Evolutionary conservation across 2,797 vertebrate species (phyloP).

Genomic region (Siniperca obscura): DNA sequence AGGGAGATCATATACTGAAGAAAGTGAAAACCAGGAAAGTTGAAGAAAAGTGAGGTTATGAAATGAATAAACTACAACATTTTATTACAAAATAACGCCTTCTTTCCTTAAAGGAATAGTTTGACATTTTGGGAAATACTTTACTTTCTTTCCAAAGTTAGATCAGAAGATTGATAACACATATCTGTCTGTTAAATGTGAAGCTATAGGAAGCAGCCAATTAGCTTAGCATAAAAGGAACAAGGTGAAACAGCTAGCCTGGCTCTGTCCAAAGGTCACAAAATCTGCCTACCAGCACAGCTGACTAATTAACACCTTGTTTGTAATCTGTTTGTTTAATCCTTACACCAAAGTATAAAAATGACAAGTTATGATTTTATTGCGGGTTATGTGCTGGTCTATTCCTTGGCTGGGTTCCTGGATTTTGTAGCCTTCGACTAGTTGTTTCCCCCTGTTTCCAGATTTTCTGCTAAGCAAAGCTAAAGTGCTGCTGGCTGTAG

Average conservation of each 20-base stretch:
- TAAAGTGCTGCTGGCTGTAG: not conserved
- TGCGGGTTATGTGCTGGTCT: not conserved
- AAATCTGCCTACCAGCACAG: not conserved
- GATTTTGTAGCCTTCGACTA: not conserved
- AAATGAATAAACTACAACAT: not conserved
- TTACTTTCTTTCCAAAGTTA: not conserved
- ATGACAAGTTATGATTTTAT: not conserved
- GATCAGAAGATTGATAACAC: not conserved
- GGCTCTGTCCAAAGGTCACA: not conserved
- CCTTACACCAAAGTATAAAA: not conserved
- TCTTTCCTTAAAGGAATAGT: not conserved
- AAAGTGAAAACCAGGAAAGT: not conserved
- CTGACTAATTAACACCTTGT: not conserved
- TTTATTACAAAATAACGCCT: not conserved
- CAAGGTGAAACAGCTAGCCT: not conserved
- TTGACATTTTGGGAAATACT: constrained; percentile 15
- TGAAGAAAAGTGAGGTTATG: not conserved
- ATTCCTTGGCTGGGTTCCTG: not conserved
- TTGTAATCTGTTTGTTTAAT: not conserved
- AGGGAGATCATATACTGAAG: not conserved
- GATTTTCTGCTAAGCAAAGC: not conserved
- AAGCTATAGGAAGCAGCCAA: not conserved
- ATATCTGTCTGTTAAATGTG: not conserved
- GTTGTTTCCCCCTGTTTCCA: not conserved
- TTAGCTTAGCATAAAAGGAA: not conserved